Percentiles rank a stretch among this genome's conserved stretches.
phyloP scores from a whole-genome alignment of 2,113 vertebrate genomes.

The Mormyrus lacerda region DNA sequence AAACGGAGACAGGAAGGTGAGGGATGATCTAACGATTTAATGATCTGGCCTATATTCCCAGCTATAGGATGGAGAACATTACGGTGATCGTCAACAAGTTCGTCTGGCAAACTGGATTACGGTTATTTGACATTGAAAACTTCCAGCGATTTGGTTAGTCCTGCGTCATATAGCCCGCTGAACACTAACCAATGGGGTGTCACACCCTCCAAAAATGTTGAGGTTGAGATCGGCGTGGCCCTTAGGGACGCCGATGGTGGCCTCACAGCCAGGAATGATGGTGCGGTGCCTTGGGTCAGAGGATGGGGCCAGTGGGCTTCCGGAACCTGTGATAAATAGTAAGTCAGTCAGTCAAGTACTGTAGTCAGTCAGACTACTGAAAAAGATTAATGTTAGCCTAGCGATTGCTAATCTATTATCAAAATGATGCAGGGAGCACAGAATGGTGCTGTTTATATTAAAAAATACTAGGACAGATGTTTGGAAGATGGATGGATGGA shows the following conservation, averaged over 20 bases:
- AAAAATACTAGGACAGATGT: not conserved
- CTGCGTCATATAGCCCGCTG: not conserved
- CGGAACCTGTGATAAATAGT: constrained; percentile 46
- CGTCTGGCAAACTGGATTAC: not conserved
- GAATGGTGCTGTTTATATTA: not conserved
- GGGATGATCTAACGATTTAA: not conserved
- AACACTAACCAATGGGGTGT: constrained; percentile 74
- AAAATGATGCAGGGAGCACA: not conserved
- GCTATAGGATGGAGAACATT: not conserved
- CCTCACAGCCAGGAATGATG: constrained; percentile 80
- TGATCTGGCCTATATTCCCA: not conserved
- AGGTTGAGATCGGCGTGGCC: constrained; percentile 80
- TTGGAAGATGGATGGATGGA: not conserved
- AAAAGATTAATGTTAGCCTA: not conserved
- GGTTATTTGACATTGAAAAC: not conserved
- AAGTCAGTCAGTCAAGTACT: too few species aligned
- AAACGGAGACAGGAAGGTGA: not conserved
- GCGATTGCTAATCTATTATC: not conserved
- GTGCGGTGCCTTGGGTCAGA: constrained; percentile 73
- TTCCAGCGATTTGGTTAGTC: too few species aligned
- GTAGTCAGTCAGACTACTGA: not conserved
- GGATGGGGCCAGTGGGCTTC: constrained; percentile 57
- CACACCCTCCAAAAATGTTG: constrained; percentile 88
- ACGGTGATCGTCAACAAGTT: not conserved
- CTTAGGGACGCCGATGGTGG: constrained; percentile 83